Base-by-base conservation (phyloP, 2,888 invertebrate genomes). In the Calameuta filiformis region DNA sequence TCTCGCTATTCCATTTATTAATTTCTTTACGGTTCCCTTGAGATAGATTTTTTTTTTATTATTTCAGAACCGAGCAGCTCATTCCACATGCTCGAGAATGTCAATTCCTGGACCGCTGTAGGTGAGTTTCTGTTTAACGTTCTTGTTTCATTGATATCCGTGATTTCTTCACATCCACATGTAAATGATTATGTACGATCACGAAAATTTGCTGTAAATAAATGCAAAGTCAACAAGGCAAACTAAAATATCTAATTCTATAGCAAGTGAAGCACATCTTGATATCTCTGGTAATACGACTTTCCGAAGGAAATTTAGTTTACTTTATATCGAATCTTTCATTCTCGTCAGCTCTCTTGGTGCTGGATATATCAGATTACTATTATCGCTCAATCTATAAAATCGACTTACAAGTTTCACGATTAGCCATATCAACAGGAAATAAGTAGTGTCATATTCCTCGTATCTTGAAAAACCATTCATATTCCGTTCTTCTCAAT, bases 21-120 rank as follows among this genome's bases (percentile, higher is more conserved):
- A 4, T 37, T 0, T 4, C 40, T 6, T 15, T 1, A 40, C 15
- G 1, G 15, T 40, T 15, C 40, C 40, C 6, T 6, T 40, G 40
- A 6, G 40, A 40, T 15, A 40, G 15, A 69, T 80, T 68, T 80
- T 75, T 78, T 77, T 75, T 77, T 34, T 81, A 80, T 85, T 75
- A 81, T 87, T 86, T 33, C 86, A 89, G 89, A 86, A 85, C 80
- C 83, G 83, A 83, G 83, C 86, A 83, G 83, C 87, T 56, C 56
- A 56, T 56, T 23, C 56, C 83, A 81, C 85, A 86, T 88, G 88
- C 84, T 86, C 83, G 82, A 83, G 85, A 83, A 84, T 81, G 80
- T 80, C 82, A 82, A 84, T 82, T 74, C 81, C 80, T 81, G 82
- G 84, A 85, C 81, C 83, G 78, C 84, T 87, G 83, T 87, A 86